These are phyloP conservation scores for Astreopora myriophthalma DNA, from an alignment of 64 coral and sea anemone genomes.

Conservation along the genomic window DNA sequence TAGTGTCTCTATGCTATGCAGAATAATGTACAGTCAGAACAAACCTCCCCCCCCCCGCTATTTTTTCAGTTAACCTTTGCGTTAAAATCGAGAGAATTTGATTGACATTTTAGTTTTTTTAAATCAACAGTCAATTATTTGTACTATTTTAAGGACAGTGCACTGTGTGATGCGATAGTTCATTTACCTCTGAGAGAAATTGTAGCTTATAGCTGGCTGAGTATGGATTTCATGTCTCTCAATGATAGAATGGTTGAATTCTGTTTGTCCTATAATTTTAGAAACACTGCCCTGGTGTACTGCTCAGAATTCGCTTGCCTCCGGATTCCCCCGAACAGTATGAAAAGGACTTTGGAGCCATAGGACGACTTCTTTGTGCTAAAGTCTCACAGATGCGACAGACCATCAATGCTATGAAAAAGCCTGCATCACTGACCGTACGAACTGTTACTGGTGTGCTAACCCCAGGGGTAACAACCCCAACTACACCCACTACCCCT, in stretches of 20 bases:
- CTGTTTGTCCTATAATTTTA: constrained; percentile 17
- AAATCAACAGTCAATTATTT: no score
- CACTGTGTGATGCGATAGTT: no score
- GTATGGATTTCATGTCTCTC: no score
- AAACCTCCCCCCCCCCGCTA: no score
- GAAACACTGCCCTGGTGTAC: constrained; percentile 95
- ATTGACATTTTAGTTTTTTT: no score
- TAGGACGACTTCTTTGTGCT: constrained; percentile 75
- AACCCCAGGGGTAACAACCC: constrained; percentile 28
- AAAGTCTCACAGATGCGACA: constrained; percentile 92
- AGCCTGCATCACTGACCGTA: constrained; percentile 73
- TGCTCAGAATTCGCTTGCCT: constrained; percentile 74
- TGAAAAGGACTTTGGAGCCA: constrained; percentile 86
- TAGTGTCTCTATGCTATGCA: neutral
- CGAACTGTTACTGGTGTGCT: constrained; percentile 36
- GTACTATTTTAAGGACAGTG: no score
- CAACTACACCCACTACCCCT: constrained; percentile 90
- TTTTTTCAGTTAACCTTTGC: no score
- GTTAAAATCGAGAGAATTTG: no score
- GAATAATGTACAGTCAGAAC: no score
- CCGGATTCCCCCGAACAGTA: constrained; percentile 81
- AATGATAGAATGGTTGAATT: no score
- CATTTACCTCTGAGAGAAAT: no score
- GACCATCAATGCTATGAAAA: constrained; percentile 74
- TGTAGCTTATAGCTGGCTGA: no score